Evolutionary conservation across 2,113 vertebrate species (phyloP).

Genomic region (Carettochelys insculpta): DNA sequence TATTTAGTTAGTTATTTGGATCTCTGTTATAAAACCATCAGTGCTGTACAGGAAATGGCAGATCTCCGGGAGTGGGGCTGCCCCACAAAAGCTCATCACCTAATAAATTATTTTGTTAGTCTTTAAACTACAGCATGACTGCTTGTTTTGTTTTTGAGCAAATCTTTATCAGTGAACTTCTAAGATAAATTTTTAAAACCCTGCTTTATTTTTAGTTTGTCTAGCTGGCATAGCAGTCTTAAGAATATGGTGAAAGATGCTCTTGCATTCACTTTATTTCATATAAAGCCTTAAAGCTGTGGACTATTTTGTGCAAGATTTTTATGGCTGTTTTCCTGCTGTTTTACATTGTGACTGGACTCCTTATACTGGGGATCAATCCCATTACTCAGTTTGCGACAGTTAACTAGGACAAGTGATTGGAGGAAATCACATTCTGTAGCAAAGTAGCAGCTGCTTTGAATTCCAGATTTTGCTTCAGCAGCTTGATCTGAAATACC

Average conservation of each 20-base stretch:
- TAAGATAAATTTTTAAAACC: constrained; percentile 8
- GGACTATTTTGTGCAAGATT: neutral
- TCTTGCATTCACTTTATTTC: constrained; percentile 31
- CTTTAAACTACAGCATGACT: no score
- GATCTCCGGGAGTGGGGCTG: no score
- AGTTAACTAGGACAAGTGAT: neutral
- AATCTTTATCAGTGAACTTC: neutral
- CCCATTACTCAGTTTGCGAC: neutral
- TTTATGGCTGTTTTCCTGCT: neutral
- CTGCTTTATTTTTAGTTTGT: constrained; percentile 53
- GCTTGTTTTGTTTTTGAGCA: no score
- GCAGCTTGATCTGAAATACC: neutral
- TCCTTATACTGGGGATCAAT: neutral
- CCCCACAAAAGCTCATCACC: no score
- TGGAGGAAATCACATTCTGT: neutral
- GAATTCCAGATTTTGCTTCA: neutral
- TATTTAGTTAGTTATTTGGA: no score
- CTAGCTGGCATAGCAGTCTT: constrained; percentile 48
- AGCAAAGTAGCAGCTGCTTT: neutral
- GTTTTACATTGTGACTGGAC: neutral
- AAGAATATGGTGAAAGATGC: constrained; percentile 32
- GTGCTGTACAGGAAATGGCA: no score
- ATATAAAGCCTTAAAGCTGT: constrained; percentile 2
- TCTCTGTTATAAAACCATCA: no score
- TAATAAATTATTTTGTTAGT: no score